Evolutionary conservation across 2,888 invertebrate species (phyloP).

Genomic region (Sphaeridia pumilis): DNA sequence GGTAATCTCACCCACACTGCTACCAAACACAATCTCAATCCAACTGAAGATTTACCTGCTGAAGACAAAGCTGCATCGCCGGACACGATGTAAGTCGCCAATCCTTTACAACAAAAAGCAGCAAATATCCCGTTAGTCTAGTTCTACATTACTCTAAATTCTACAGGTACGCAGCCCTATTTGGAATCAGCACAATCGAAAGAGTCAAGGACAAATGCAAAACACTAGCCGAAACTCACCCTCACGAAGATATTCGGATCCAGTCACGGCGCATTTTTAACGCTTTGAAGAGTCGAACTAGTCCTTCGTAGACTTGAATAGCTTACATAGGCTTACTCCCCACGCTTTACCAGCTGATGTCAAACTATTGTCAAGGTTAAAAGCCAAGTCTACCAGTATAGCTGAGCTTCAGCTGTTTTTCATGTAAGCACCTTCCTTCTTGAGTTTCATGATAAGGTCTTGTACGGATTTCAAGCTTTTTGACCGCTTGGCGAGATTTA

Average conservation of each 20-base stretch:
- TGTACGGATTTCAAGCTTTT: no score
- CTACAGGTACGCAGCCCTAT: conserved; percentile 42
- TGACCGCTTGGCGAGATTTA: no score
- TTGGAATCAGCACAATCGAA: conserved; percentile 40
- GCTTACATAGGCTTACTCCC: no score
- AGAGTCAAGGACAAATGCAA: conserved; percentile 40
- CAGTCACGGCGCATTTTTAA: conserved; percentile 38
- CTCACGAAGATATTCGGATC: conserved; percentile 40
- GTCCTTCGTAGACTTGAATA: conserved; percentile 10
- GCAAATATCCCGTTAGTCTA: background rate
- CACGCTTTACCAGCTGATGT: no score
- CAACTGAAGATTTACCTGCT: conserved; percentile 42
- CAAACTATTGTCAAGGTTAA: no score
- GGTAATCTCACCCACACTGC: conserved; percentile 44
- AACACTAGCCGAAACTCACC: conserved; percentile 39
- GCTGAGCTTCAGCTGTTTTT: no score
- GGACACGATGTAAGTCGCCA: conserved; percentile 43
- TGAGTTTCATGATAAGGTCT: no score
- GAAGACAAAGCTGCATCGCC: conserved; percentile 46
- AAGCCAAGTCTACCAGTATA: no score
- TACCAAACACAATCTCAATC: conserved; percentile 40
- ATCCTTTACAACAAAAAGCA: background rate
- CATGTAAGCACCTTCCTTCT: no score
- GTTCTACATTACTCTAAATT: conserved; percentile 12
- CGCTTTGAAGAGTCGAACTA: conserved; percentile 14